A percentile compares a stretch with the other conserved stretches of the same genome.
phyloP scores from a whole-genome alignment of 2,113 vertebrate species.

The Gallinago media region DNA sequence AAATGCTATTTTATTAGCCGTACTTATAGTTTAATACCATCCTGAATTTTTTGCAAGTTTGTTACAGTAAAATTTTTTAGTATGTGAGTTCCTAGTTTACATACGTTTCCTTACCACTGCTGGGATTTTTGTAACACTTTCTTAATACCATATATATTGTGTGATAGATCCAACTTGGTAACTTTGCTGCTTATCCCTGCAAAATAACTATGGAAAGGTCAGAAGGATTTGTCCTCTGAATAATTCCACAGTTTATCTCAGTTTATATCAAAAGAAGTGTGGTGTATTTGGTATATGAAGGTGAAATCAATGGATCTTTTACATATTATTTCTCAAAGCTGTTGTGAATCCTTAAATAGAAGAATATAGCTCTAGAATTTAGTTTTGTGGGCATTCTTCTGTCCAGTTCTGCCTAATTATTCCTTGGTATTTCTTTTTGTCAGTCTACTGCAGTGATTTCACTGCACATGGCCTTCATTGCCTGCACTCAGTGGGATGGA shows the following conservation, averaged over 20 bases:
- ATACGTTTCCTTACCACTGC: neutral
- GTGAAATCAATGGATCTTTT: neutral
- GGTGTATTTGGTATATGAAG: neutral
- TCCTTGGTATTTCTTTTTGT: neutral
- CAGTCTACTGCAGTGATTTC: neutral
- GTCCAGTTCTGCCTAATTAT: neutral
- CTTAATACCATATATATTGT: neutral
- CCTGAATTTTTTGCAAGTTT: neutral
- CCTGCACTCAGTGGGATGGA: neutral
- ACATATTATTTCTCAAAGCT: neutral
- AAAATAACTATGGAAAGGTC: neutral
- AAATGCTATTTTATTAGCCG: neutral
- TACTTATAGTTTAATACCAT: neutral
- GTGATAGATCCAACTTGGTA: neutral
- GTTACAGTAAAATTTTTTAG: neutral
- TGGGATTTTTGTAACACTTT: neutral
- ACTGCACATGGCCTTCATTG: neutral
- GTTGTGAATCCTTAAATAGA: neutral
- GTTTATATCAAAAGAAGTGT: neutral
- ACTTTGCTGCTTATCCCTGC: neutral
- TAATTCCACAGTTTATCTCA: neutral
- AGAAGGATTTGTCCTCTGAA: neutral
- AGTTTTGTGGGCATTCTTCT: neutral
- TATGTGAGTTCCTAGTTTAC: neutral
- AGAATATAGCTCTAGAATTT: neutral